Evolutionary conservation across 2,113 vertebrate species (phyloP), one percentile per base, ranked within the genome.

Genomic region (Crypturellus undulatus): DNA sequence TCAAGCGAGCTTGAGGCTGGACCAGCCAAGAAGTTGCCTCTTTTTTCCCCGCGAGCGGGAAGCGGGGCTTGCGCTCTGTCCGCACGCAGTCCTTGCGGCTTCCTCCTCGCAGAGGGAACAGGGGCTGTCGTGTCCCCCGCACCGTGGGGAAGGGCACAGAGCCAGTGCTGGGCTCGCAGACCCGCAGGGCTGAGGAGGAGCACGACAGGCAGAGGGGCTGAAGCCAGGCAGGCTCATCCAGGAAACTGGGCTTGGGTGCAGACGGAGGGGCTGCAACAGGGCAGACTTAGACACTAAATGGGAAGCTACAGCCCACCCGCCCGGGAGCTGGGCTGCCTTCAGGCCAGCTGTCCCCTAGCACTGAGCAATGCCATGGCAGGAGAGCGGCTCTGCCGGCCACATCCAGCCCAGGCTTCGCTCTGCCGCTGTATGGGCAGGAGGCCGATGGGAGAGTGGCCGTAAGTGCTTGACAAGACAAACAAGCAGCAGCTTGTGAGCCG

Each of bases 311-410:
- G 20, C 45, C 18, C 6, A 8, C 45, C 45, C 43, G 43, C 43
- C 43, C 14, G 43, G 43, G 43, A 28, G 10, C 26, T 16, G 26
- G 19, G 21, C 34, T 19, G 8, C 3, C 3, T 22, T 28, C 36
- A 38, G 38, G 38, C 38, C 38, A 38, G 38, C 38, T 32, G 30
- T 7, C 9, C 26, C 28, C 84, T 25, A 47, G 20, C 38, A 62
- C 25, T 52, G 9, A 52, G 15, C 28, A 8, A 7, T 9, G 52
- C 5, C 0, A 2, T 6, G 9, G 4, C 11, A 3, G 1, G 64
- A 82, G 68, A 64, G 32, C 32, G 51, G 13, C 10, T 30, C 26
- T 40, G 8, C 21, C 84, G 36, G 21, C 6, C 26, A 76, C 36
- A 63, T 15, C 11, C 24, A 40, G 40, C 20, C 30, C 20, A 52